A percentile compares a stretch with the other conserved stretches of the same genome.
Evolutionary conservation across 2,888 invertebrate genomes (phyloP).

Genomic region (Ramazzottius varieornatus): DNA sequence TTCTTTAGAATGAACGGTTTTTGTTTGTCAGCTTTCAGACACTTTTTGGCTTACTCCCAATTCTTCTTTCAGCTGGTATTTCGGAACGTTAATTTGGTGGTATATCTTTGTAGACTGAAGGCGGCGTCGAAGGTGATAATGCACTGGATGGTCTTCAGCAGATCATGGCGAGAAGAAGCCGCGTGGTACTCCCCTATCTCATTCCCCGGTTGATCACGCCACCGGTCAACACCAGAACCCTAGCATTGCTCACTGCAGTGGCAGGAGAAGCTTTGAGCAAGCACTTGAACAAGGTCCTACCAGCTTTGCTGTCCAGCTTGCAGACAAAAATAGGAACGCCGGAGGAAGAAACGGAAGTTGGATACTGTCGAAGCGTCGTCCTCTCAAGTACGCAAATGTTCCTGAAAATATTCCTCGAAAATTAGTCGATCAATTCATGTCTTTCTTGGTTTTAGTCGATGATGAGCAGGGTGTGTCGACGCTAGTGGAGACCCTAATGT

Average conservation of each 20-base stretch:
- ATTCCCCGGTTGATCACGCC: slow-evolving; percentile 70
- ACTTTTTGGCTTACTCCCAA: too few relatives aligned
- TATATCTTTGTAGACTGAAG: slow-evolving; percentile 34
- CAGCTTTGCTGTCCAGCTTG: slow-evolving; percentile 41
- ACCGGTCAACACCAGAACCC: slow-evolving; percentile 70
- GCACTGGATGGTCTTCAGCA: slow-evolving; percentile 82
- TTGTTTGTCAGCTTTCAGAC: too few relatives aligned
- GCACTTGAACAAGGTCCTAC: slow-evolving; percentile 67
- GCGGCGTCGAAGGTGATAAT: slow-evolving; percentile 53
- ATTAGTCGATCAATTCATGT: not conserved
- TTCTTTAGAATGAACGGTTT: too few relatives aligned
- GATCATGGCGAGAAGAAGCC: slow-evolving; percentile 84
- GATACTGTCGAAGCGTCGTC: slow-evolving; percentile 73
- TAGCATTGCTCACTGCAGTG: slow-evolving; percentile 73
- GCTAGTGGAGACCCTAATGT: slow-evolving; percentile 58
- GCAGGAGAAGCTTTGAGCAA: slow-evolving; percentile 73
- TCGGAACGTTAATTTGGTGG: too few relatives aligned
- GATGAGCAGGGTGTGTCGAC: slow-evolving; percentile 54
- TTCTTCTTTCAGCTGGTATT: too few relatives aligned
- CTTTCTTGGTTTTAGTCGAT: slow-evolving; percentile 7
- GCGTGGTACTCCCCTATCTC: slow-evolving; percentile 78
- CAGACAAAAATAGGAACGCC: slow-evolving; percentile 12
- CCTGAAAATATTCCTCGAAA: not conserved
- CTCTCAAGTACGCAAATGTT: slow-evolving; percentile 30
- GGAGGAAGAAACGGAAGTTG: slow-evolving; percentile 35